Percentiles rank a stretch among this genome's conserved stretches.
Conservation (phyloP, 1,140 invertebrate species). For the Cataglyphis hispanica region DNA sequence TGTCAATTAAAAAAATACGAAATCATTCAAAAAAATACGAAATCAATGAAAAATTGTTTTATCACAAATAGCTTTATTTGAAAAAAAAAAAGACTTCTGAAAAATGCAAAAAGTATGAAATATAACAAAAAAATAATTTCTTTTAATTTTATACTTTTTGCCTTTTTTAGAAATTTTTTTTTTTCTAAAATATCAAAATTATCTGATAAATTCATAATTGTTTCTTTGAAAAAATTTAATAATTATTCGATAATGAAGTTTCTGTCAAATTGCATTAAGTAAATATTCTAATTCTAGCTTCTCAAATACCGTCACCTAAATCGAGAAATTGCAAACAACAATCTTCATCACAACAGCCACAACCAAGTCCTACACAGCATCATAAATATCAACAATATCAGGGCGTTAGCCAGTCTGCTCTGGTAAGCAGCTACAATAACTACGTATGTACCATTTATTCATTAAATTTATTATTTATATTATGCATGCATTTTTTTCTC, state of each 20-base stretch:
- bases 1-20: slow-evolving; percentile 34
- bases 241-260: background rate
- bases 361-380: slow-evolving; percentile 88
- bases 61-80: background rate
- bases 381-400: slow-evolving; percentile 87
- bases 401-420: slow-evolving; percentile 85
- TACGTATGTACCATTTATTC: slow-evolving; percentile 81
- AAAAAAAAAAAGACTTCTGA: no score
- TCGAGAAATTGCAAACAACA: slow-evolving; percentile 86
- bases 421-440: slow-evolving; percentile 86
- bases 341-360: slow-evolving; percentile 85
- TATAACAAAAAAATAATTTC: no score
- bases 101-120: no score
- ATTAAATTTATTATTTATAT: slow-evolving; percentile 58
- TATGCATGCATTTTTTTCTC: slow-evolving; percentile 21
- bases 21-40: no score
- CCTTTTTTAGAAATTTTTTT: slow-evolving; percentile 16
- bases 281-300: slow-evolving; percentile 74
- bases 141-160: no score
- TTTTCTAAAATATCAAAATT: slow-evolving; percentile 18
- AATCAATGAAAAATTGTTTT: background rate
- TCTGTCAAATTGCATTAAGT: background rate
- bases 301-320: slow-evolving; percentile 87
- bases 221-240: slow-evolving; percentile 14
- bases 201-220: background rate